Conservation (phyloP, 2,888 invertebrate genomes). For the Leucania comma region DNA sequence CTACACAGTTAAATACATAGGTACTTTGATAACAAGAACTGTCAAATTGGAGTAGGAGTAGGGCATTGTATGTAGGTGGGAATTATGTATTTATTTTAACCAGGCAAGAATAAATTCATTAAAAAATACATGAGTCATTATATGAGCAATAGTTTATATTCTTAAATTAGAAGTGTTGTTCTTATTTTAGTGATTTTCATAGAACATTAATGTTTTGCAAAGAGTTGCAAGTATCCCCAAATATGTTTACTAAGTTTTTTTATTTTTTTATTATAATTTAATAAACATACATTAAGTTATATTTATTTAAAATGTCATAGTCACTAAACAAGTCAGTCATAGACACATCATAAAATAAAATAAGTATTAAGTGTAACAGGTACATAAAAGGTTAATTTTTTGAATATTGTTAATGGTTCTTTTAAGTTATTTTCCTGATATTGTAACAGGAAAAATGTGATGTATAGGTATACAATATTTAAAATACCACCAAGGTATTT, state of each 20-base stretch:
- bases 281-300: neutral
- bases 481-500: neutral
- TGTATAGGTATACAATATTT: constrained; percentile 8
- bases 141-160: neutral
- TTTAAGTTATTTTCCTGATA: constrained; percentile 36
- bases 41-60: neutral
- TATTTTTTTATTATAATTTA: too few species aligned
- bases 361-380: constrained; percentile 8
- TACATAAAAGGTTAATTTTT: neutral
- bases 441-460: constrained; percentile 27
- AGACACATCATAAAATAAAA: neutral
- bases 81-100: neutral
- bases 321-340: too few species aligned
- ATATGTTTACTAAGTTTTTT: neutral
- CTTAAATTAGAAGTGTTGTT: neutral
- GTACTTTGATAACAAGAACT: neutral
- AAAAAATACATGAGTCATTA: constrained; percentile 2
- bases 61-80: neutral
- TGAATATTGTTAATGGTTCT: constrained; percentile 7
- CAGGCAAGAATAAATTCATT: neutral
- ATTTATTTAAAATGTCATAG: neutral
- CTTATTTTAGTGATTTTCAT: too few species aligned
- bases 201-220: neutral
- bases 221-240: neutral
- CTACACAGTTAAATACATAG: neutral